These are phyloP conservation scores for Triplophysa dalaica DNA, from an alignment of 2,113 vertebrate genomes.

Conservation along the genomic window DNA sequence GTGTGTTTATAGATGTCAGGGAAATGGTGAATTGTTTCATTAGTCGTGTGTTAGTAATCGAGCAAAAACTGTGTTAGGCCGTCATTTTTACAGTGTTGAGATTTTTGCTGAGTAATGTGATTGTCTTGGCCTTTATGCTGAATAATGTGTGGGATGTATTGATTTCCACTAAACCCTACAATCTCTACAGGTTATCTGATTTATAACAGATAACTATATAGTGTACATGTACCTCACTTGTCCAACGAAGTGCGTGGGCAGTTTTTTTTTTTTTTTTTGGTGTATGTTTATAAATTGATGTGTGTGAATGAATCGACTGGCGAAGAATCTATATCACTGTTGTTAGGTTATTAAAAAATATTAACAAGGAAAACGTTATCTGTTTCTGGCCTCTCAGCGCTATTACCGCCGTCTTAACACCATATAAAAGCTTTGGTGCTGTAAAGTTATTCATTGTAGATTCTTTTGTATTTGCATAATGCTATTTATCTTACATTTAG, in stretches of 20 bases:
- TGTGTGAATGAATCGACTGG: not conserved
- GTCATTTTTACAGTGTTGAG: not conserved
- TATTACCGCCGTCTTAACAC: too few species aligned
- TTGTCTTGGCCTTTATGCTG: conserved; percentile 15
- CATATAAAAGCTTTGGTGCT: too few species aligned
- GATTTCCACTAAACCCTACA: conserved; percentile 50
- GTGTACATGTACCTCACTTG: too few species aligned
- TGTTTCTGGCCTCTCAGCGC: too few species aligned
- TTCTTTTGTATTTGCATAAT: too few species aligned
- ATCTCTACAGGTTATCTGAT: conserved; percentile 11
- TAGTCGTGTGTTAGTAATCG: too few species aligned
- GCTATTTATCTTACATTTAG: too few species aligned
- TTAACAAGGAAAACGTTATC: not conserved
- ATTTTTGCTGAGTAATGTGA: conserved; percentile 37
- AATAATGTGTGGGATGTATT: conserved; percentile 42
- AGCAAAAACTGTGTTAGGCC: not conserved
- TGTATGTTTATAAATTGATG: not conserved
- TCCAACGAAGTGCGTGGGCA: not conserved
- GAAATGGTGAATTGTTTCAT: too few species aligned
- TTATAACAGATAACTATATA: conserved; percentile 26
- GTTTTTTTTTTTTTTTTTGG: not conserved
- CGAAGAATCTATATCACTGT: not conserved
- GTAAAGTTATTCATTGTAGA: too few species aligned
- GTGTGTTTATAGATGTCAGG: too few species aligned
- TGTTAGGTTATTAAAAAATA: not conserved